Conservation (phyloP, 2,888 invertebrate species). For the Cordilura impudica region DNA sequence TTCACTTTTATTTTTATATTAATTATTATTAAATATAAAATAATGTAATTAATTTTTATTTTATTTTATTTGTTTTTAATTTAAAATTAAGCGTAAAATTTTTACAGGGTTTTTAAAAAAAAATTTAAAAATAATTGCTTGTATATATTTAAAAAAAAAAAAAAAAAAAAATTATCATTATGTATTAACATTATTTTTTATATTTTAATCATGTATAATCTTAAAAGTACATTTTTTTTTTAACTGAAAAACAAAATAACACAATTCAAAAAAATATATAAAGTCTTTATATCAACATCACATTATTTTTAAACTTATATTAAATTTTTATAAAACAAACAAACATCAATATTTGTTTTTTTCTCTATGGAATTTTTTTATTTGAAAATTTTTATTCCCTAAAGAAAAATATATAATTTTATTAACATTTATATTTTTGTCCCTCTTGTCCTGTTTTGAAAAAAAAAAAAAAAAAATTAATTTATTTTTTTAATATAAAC, state of each 20-base stretch:
- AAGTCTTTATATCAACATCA: not conserved
- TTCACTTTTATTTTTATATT: constrained; percentile 48
- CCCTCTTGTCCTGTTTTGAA: constrained; percentile 25
- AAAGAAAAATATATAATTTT: constrained; percentile 69
- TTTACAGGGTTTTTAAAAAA: constrained; percentile 55
- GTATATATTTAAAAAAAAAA: constrained; percentile 44
- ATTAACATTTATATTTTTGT: constrained; percentile 15
- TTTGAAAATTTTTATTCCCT: constrained; percentile 73
- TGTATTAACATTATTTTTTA: constrained; percentile 41
- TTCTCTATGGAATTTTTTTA: constrained; percentile 71
- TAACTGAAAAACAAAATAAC: no score
- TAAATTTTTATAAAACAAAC: constrained; percentile 43
- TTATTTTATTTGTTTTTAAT: constrained; percentile 49
- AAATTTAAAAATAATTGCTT: constrained; percentile 30
- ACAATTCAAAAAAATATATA: not conserved
- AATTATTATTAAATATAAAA: not conserved
- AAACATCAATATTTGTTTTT: constrained; percentile 12
- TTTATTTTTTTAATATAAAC: not conserved
- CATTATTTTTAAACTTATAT: constrained; percentile 14
- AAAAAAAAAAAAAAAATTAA: constrained; percentile 6
- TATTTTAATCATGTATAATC: constrained; percentile 33
- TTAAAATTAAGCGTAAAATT: constrained; percentile 47
- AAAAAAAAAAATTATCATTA: not conserved
- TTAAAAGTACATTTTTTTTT: no score
- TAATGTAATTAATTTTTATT: constrained; percentile 3